Evolutionary conservation across 2,888 invertebrate species (phyloP), one percentile per base, ranked within the genome.

Genomic region (Minunthozetes semirufus): DNA sequence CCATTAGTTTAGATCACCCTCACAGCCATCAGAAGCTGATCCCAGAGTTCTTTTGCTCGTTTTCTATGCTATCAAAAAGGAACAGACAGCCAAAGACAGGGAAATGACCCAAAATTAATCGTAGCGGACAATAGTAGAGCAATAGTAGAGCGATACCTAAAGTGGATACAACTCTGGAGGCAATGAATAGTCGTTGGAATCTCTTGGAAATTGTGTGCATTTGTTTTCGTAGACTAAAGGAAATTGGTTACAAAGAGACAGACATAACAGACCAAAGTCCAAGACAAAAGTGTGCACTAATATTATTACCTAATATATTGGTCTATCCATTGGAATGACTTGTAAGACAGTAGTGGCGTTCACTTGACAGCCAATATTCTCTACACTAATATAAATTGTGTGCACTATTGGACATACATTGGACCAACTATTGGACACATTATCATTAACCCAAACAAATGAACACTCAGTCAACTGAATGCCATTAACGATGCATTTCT

Each of bases 361-460:
- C 56, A 56, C 19, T 56, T 22, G 22, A 9, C n/a, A n/a, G 22
- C 22, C 29, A 63, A 11, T 63, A 33, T 63, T 29, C 17, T 1
- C 33, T n/a, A 68, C 33, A 63, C 33, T 68, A 42, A 68, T 68
- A 68, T 68, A 68, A 68, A 68, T 68, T 42, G 68, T 68, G 19
- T 33, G 4, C 68, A 68, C 38, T n/a, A n/a, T n/a, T n/a, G n/a
- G n/a, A n/a, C n/a, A n/a, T n/a, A n/a, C n/a, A n/a, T n/a, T n/a
- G n/a, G n/a, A n/a, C n/a, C n/a, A n/a, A n/a, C n/a, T n/a, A n/a
- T n/a, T n/a, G n/a, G n/a, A n/a, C n/a, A n/a, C 19, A 46, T 68
- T 68, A 68, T 68, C 68, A 68, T 68, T 68, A 68, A 66, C 17
- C n/a, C 38, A 42, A 68, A 68, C 68, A 68, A 68, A 68, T 68